Evolutionary conservation across 2,888 invertebrate species (phyloP).

Genomic region (Oxycera nigricornis): DNA sequence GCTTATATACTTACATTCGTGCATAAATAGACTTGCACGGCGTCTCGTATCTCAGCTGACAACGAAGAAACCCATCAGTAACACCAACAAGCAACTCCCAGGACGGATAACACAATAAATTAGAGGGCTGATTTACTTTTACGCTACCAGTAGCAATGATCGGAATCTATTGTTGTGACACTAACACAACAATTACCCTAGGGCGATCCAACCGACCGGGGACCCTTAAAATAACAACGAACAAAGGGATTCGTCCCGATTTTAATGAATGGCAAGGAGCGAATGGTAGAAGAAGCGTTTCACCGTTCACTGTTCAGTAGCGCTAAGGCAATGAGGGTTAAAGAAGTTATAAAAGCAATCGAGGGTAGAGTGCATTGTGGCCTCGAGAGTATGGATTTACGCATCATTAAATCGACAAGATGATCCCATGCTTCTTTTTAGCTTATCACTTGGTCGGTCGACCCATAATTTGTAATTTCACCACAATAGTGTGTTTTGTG

Average conservation of each 20-base stretch:
- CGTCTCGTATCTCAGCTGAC: not conserved
- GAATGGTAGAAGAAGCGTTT: not conserved
- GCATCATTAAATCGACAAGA: slow-evolving; percentile 51
- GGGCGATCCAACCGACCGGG: slow-evolving; percentile 43
- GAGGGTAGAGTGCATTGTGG: slow-evolving; percentile 38
- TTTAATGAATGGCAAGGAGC: not conserved
- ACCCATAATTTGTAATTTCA: slow-evolving; percentile 35
- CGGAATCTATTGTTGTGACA: slow-evolving; percentile 50
- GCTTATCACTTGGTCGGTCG: slow-evolving; percentile 33
- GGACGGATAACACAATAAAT: slow-evolving; percentile 40
- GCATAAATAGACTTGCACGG: too few relatives aligned
- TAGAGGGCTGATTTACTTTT: slow-evolving; percentile 43
- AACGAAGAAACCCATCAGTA: slow-evolving; percentile 33
- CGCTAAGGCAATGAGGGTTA: slow-evolving; percentile 29
- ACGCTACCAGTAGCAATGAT: slow-evolving; percentile 35
- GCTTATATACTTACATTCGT: too few relatives aligned
- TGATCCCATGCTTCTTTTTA: slow-evolving; percentile 41
- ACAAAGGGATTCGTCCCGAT: slow-evolving; percentile 35
- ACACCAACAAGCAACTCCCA: slow-evolving; percentile 35
- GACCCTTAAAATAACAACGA: slow-evolving; percentile 41
- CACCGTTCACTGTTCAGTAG: not conserved
- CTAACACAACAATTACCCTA: slow-evolving; percentile 50
- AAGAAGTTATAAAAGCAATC: slow-evolving; percentile 36
- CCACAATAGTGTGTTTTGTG: slow-evolving; percentile 26
- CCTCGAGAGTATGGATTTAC: slow-evolving; percentile 49